Evolutionary conservation across 2,888 invertebrate genomes (phyloP), one percentile per base, ranked within the genome.

Genomic region (Anthophora plumipes): DNA sequence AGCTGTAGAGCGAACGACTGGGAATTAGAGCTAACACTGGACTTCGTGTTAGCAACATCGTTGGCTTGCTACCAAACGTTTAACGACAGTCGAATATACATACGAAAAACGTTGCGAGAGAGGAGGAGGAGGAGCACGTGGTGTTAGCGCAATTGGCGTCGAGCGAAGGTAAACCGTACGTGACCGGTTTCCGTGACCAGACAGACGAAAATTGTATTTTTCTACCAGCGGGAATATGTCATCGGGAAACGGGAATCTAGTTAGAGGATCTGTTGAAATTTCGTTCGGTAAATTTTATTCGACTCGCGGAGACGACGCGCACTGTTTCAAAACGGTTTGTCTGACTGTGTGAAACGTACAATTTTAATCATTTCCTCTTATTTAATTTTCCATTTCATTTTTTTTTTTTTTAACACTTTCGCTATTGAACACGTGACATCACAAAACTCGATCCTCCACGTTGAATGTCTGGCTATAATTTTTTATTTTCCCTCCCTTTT

Each of bases 41-140:
- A 63, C 68, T n/a, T 57, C 52, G 60, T 22, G 76, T 20, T 55
- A 37, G 31, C 31, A 31, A 31, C 31, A 31, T 31, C 74, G 77
- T 86, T 86, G 86, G 85, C 77, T 59, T 54, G 43, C 55, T 72
- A 87, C 87, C 87, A 87, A 85, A 79, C 78, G 71, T 80, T 78
- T 78, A 80, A 77, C 73, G 70, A 78, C 78, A 71, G 78, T 55
- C 76, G 57, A 54, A 50, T 50, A 70, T 60, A 52, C 60, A 25
- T 52, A 37, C 17, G 63, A 31, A 17, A n/a, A 31, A 31, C 31
- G 31, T 31, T 3, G 31, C 31, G 31, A 31, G n/a, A n/a, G n/a
- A n/a, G n/a, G n/a, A n/a, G n/a, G n/a, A n/a, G n/a, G n/a, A n/a
- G 31, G 31, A 31, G 31, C 31, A 31, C 17, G 14, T 46, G 55